A percentile compares a stretch with the other conserved stretches of the same genome.
These are phyloP conservation scores for Cecropterus lyciades DNA, from an alignment of 1,140 invertebrate genomes.

Conservation along the genomic window DNA sequence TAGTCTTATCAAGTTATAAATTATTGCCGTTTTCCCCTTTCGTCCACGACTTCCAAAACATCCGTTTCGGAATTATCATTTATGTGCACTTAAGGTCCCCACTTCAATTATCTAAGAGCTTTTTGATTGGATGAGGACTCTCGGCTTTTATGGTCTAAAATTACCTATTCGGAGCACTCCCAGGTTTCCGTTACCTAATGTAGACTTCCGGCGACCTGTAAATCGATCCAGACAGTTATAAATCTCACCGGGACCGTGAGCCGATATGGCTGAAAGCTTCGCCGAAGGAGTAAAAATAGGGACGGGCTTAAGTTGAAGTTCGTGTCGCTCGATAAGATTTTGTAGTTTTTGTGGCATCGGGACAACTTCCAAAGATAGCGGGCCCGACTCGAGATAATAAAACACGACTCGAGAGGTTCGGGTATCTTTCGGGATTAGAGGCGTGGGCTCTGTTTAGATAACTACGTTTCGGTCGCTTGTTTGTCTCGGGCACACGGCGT, in stretches of 20 bases:
- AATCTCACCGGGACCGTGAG: conserved; percentile 59
- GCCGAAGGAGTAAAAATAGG: conserved; percentile 71
- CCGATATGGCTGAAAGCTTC: conserved; percentile 77
- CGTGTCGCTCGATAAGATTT: conserved; percentile 76
- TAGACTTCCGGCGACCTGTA: conserved; percentile 70
- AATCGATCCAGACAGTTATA: conserved; percentile 72
- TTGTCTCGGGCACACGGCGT: conserved; percentile 51
- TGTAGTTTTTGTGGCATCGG: conserved; percentile 75
- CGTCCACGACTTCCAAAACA: conserved; percentile 39
- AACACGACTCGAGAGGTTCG: conserved; percentile 52
- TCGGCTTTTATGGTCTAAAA: conserved; percentile 55
- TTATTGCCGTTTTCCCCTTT: conserved; percentile 44
- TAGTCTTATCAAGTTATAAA: conserved; percentile 47
- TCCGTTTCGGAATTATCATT: conserved; percentile 42
- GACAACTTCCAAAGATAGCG: conserved; percentile 69
- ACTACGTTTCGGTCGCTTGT: conserved; percentile 53
- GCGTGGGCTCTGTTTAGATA: conserved; percentile 67
- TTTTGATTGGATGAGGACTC: conserved; percentile 42
- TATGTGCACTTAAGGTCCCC: conserved; percentile 43
- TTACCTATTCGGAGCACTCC: conserved; percentile 56
- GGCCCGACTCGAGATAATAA: conserved; percentile 64
- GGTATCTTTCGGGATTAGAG: conserved; percentile 58
- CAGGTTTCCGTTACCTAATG: conserved; percentile 70
- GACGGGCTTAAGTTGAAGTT: conserved; percentile 72
- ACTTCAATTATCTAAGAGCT: conserved; percentile 53